Evolutionary conservation across 2,888 invertebrate genomes (phyloP).

Genomic region (Pammene aurita): DNA sequence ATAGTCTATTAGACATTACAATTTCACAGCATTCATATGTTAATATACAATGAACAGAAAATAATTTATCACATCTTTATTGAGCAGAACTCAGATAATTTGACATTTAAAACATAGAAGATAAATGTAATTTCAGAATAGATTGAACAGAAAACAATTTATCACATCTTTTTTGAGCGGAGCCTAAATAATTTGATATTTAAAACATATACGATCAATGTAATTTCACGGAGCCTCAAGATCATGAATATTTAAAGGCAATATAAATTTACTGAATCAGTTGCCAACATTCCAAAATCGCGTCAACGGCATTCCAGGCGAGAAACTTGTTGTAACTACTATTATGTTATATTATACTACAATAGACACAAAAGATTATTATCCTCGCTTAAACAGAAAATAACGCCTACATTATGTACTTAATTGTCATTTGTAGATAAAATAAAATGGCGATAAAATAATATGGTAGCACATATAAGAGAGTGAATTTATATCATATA

Average conservation of each 20-base stretch:
- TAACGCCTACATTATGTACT: no score
- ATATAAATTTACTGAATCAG: slow-evolving; percentile 36
- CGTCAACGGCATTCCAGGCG: slow-evolving; percentile 19
- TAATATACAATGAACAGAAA: no score
- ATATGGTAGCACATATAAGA: no score
- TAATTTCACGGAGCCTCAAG: slow-evolving; percentile 15
- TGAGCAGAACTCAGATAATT: neutral
- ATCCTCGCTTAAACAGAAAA: no score
- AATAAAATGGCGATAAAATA: no score
- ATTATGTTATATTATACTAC: neutral
- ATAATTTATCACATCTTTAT: no score
- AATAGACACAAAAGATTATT: neutral
- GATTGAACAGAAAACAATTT: no score
- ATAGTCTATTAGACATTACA: no score
- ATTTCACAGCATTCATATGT: no score
- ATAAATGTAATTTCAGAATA: slow-evolving; percentile 16
- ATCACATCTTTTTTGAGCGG: neutral
- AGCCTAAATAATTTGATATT: slow-evolving; percentile 5
- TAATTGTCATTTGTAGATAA: no score
- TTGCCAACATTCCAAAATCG: slow-evolving; percentile 30
- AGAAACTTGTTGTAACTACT: slow-evolving; percentile 4
- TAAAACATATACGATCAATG: neutral
- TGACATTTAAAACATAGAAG: neutral
- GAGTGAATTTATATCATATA: no score
- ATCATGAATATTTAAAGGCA: slow-evolving; percentile 33